Evolutionary conservation across 2,888 invertebrate genomes (phyloP).

Genomic region (Lycia hirtaria): DNA sequence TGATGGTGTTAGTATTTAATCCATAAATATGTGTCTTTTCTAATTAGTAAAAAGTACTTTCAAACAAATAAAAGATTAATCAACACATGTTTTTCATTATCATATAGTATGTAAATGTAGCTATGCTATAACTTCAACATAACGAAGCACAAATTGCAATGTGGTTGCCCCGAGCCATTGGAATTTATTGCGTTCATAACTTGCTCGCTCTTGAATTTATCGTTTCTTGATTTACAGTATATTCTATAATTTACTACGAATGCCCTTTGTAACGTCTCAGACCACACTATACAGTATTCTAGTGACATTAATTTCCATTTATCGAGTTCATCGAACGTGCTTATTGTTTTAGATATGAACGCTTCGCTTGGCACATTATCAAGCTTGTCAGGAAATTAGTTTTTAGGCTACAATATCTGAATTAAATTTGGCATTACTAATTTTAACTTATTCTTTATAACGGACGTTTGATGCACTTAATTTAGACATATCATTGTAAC

Average conservation of each 20-base stretch:
- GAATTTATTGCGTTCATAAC: conserved; percentile 55
- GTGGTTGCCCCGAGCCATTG: conserved; percentile 46
- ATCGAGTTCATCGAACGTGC: conserved; percentile 58
- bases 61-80: no score
- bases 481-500: background rate
- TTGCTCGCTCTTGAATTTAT: conserved; percentile 51
- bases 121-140: conserved; percentile 12
- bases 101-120: background rate
- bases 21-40: no score
- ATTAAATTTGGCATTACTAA: conserved; percentile 47
- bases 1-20: no score
- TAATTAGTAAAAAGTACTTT: no score
- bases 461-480: conserved; percentile 19
- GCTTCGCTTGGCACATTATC: conserved; percentile 60
- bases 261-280: conserved; percentile 39
- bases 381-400: conserved; percentile 49
- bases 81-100: background rate
- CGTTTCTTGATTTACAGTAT: conserved; percentile 47
- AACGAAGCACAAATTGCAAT: conserved; percentile 46
- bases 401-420: conserved; percentile 47
- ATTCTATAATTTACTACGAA: conserved; percentile 46
- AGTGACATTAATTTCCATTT: conserved; percentile 37
- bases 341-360: conserved; percentile 51
- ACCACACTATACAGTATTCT: conserved; percentile 22
- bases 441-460: conserved; percentile 32